These are phyloP conservation scores for Drosophila mojavensis DNA, from an alignment of 1,140 invertebrate genomes.

Conservation along the genomic window DNA sequence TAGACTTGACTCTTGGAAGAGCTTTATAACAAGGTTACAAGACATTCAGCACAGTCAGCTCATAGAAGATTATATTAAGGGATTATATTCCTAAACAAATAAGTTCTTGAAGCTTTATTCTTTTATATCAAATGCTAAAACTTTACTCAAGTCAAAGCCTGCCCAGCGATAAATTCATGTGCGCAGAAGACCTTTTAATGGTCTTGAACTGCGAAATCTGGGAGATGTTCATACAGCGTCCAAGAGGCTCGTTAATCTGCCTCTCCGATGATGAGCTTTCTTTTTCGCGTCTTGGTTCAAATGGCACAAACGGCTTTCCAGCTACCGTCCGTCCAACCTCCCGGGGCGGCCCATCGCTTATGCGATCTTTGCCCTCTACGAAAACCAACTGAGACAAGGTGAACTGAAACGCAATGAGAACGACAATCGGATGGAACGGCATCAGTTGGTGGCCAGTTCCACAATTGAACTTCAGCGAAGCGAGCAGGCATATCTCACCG, in stretches of 20 bases:
- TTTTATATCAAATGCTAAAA: no score
- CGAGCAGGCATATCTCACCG: conserved; percentile 57
- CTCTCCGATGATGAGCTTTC: not conserved
- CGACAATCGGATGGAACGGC: conserved; percentile 30
- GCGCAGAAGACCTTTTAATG: no score
- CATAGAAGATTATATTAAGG: no score
- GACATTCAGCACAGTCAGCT: no score
- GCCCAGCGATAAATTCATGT: no score
- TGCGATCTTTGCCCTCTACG: conserved; percentile 21
- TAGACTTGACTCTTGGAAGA: not conserved
- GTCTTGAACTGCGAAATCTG: no score
- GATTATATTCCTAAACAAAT: no score
- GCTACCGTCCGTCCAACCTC: not conserved
- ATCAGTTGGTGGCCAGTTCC: conserved; percentile 29
- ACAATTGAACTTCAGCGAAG: conserved; percentile 65
- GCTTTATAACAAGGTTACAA: no score
- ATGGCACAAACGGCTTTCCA: not conserved
- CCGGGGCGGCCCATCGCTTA: not conserved
- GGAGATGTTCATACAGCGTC: no score
- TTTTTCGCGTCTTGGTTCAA: not conserved
- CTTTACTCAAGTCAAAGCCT: no score
- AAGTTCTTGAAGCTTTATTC: no score
- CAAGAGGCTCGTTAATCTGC: no score
- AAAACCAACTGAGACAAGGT: conserved; percentile 58
- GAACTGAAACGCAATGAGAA: conserved; percentile 38